Evolutionary conservation across 2,113 vertebrate genomes (phyloP), one percentile per base, ranked within the genome.

Genomic region (Eptesicus fuscus): DNA sequence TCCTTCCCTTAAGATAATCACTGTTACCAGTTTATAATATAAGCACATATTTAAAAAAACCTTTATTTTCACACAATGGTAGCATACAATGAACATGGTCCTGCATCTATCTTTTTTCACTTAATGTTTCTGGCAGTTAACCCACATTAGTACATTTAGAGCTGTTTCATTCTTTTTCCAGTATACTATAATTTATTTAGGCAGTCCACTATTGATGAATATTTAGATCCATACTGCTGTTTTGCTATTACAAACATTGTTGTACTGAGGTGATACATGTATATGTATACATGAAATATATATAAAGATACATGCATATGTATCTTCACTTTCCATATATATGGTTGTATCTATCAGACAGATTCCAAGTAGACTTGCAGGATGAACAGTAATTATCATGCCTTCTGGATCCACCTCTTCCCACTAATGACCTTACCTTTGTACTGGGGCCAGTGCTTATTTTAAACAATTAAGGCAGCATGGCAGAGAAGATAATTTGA

Each of bases 381-480:
- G 6, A 17, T 56, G 12, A 77, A 61, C 5, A 59, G 25, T 63
- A 67, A 70, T 74, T 23, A 71, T 37, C 51, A 61, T 37, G 35
- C 32, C 25, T 95, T 82, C 40, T 13, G 65, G n/a, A 88, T n/a
- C 49, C 7, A 65, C 12, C 30, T 74, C 42, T 87, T 79, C 42
- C 16, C 18, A 79, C 40, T 35, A 56, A 14, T 79, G 30, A 70
- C 7, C 47, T 84, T 56, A 88, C 3, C 28, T 83, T 89, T 53
- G 10, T 42, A 61, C 18, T 49, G 40, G 56, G n/a, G 30, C 14
- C 40, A 87, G 9, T 20, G 7, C 8, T 90, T 83, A 74, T 44
- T 92, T 95, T 80, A 94, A 92, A 78, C 56, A 47, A 73, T 87
- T 87, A 90, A 16, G 49, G 35, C 59, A 95, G 42, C 7, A 83